Base-by-base conservation (phyloP, 2,113 vertebrate genomes). In the Bufo gargarizans region DNA sequence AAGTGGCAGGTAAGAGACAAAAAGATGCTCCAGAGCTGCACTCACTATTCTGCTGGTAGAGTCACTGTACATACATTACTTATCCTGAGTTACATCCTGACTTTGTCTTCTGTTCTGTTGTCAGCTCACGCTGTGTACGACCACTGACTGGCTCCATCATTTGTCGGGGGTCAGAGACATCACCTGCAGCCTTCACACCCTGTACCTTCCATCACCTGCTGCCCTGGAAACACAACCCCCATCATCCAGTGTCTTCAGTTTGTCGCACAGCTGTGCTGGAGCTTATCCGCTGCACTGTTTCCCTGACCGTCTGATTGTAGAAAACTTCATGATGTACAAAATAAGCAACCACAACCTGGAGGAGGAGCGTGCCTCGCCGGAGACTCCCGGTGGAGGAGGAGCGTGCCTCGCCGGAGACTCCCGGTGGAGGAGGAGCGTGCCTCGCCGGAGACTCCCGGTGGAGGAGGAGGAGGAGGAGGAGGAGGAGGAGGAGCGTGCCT, bases 1-100 rank as follows among this genome's bases (percentile, higher is more conserved):
- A 97, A 88, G 98, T 99, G 81, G 94, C 98, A 97, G 98, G 98
- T 99, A 94, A 45, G 65, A n/a, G 17, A 6, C 65, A 33, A 22
- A 69, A 22, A 69, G 3, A 12, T 12, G 33, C 65, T 33, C 10
- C 8, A 33, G n/a, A 69, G 22, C n/a, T 69, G 59, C 59, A 20
- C 59, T 63, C 59, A 63, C 59, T 19, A 19, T 17, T 47, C 72
- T 76, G 33, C 14, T 49, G 16, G 7, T 58, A 6, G 1, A 13
- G 8, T 13, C 56, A 10, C 56, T 58, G 56, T 33, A 33, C 33
- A 33, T 33, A 33, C 33, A 33, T 33, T 33, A 33, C 33, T 33
- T 0, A 33, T 33, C 9, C 53, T 53, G 53, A 5, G 9, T 5
- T 9, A 53, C 19, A 11, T 58, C 2, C 22, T 61, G 78, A 58